phyloP scores from a whole-genome alignment of 2,888 invertebrate species.

The Tachystola acroxantha region DNA sequence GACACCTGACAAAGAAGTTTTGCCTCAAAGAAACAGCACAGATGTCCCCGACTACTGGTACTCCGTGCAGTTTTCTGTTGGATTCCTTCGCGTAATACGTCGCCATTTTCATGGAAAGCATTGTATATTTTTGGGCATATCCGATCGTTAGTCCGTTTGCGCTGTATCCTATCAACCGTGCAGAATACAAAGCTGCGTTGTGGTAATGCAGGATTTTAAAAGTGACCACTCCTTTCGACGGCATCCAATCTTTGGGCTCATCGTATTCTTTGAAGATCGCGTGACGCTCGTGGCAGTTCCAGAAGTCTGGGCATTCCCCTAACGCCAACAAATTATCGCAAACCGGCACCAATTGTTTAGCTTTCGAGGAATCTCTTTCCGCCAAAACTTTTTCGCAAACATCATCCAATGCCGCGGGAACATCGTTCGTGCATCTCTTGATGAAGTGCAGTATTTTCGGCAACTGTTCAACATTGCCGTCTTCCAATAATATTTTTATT shows the following conservation, averaged over 20 bases:
- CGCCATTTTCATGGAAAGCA: slow-evolving; percentile 53
- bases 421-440: slow-evolving; percentile 56
- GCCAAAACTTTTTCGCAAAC: slow-evolving; percentile 44
- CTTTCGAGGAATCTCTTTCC: slow-evolving; percentile 60
- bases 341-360: slow-evolving; percentile 57
- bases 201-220: slow-evolving; percentile 77
- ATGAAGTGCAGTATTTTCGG: slow-evolving; percentile 80
- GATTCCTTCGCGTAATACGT: slow-evolving; percentile 50
- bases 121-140: slow-evolving; percentile 47
- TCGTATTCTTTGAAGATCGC: slow-evolving; percentile 72
- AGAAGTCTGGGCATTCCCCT: slow-evolving; percentile 79
- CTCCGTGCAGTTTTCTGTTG: slow-evolving; percentile 48
- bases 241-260: slow-evolving; percentile 71
- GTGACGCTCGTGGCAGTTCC: slow-evolving; percentile 81
- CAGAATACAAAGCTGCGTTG: slow-evolving; percentile 81
- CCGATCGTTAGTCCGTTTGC: slow-evolving; percentile 29
- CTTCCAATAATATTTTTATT: slow-evolving; percentile 78
- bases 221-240: slow-evolving; percentile 72
- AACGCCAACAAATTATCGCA: slow-evolving; percentile 81
- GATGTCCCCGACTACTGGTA: slow-evolving; percentile 73
- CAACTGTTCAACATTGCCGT: slow-evolving; percentile 76
- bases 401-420: slow-evolving; percentile 46
- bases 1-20: slow-evolving; percentile 73
- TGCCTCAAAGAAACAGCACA: slow-evolving; percentile 72
- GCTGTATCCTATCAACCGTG: slow-evolving; percentile 51